Evolutionary conservation across 2,113 vertebrate species (phyloP).

Genomic region (Chauna torquata): DNA sequence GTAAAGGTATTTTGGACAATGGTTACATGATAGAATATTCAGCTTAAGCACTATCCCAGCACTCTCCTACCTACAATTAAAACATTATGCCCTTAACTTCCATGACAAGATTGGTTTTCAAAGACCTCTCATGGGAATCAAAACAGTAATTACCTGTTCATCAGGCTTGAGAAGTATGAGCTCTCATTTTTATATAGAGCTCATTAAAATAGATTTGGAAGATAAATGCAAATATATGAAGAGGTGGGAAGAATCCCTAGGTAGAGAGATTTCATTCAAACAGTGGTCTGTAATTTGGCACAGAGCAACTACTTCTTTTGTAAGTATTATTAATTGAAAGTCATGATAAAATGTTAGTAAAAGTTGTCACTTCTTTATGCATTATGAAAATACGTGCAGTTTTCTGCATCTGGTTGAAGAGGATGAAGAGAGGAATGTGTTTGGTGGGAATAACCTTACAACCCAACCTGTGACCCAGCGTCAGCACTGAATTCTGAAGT

Average conservation of each 20-base stretch:
- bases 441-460: background rate
- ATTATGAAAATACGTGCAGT: background rate
- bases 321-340: slow-evolving; percentile 22
- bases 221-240: slow-evolving; percentile 76
- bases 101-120: slow-evolving; percentile 69
- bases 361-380: background rate
- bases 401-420: background rate
- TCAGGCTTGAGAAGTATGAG: slow-evolving; percentile 69
- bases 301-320: slow-evolving; percentile 17
- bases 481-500: background rate
- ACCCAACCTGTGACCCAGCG: background rate
- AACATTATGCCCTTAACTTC: slow-evolving; percentile 72
- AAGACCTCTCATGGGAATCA: slow-evolving; percentile 70
- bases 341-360: slow-evolving; percentile 7
- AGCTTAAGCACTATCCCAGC: slow-evolving; percentile 27
- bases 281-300: slow-evolving; percentile 52
- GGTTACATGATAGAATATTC: slow-evolving; percentile 17
- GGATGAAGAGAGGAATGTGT: background rate
- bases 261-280: slow-evolving; percentile 69
- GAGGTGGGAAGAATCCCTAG: slow-evolving; percentile 72
- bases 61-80: slow-evolving; percentile 64
- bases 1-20: slow-evolving; percentile 50
- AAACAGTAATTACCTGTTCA: slow-evolving; percentile 73
- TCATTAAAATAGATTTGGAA: slow-evolving; percentile 77
- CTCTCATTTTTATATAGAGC: slow-evolving; percentile 72